Percentiles rank a stretch among this genome's conserved stretches.
Conservation (phyloP, 2,888 invertebrate species). For the Drosophila niveifrons region DNA sequence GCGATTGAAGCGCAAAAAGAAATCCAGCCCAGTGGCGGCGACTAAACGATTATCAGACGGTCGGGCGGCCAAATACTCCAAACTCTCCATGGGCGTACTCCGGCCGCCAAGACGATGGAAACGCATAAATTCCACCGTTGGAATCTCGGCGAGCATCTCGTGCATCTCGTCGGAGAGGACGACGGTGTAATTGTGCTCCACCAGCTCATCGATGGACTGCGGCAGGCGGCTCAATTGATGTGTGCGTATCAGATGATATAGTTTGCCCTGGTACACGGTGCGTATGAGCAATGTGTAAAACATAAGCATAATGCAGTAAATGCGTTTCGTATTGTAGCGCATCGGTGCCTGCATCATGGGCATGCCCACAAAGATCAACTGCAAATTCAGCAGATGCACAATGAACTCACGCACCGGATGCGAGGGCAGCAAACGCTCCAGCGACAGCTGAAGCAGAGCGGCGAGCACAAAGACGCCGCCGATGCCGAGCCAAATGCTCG, state of each 20-base stretch:
- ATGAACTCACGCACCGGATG: background rate
- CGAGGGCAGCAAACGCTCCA: slow-evolving; percentile 40
- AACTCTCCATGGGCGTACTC: background rate
- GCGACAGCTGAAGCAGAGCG: slow-evolving; percentile 29
- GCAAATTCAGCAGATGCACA: slow-evolving; percentile 42
- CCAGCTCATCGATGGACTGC: slow-evolving; percentile 52
- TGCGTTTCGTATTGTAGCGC: slow-evolving; percentile 40
- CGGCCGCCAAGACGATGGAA: slow-evolving; percentile 22
- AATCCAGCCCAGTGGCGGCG: slow-evolving; percentile 41
- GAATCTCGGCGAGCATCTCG: slow-evolving; percentile 44
- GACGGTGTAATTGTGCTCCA: slow-evolving; percentile 52
- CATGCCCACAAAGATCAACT: slow-evolving; percentile 60
- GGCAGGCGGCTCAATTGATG: slow-evolving; percentile 60
- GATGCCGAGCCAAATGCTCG: slow-evolving; percentile 54
- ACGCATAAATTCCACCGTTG: slow-evolving; percentile 42
- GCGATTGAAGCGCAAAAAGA: slow-evolving; percentile 51
- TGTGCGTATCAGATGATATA: slow-evolving; percentile 73
- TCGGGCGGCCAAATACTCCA: slow-evolving; percentile 40
- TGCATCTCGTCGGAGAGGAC: slow-evolving; percentile 38
- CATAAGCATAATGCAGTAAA: slow-evolving; percentile 59
- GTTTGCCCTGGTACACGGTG: slow-evolving; percentile 74
- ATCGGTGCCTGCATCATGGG: slow-evolving; percentile 43
- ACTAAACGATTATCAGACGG: slow-evolving; percentile 23
- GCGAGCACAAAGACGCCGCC: slow-evolving; percentile 39
- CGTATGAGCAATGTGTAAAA: slow-evolving; percentile 71